Conservation (phyloP, 2,797 vertebrate genomes). For the Hippocampus kuda region DNA sequence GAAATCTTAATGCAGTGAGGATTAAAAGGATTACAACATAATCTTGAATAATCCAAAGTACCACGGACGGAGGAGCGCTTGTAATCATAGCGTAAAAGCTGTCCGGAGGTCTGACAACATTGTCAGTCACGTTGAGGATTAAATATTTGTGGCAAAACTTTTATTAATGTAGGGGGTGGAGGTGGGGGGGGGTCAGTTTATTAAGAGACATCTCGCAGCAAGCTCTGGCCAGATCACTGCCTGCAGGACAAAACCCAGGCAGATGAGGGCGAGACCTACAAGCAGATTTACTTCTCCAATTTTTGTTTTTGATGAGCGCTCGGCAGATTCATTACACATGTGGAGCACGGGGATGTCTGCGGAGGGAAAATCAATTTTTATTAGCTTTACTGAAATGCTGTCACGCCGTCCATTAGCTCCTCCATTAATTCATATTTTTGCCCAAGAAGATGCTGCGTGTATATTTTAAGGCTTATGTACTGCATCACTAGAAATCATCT, state of each 20-base stretch:
- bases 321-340: slow-evolving; percentile 62
- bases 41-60: slow-evolving; percentile 99
- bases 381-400: slow-evolving; percentile 55
- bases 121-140: slow-evolving; percentile 78
- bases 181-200: slow-evolving; percentile 53
- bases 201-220: slow-evolving; percentile 60
- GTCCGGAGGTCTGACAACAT: slow-evolving; percentile 77
- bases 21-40: slow-evolving; percentile 99
- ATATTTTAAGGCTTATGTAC: slow-evolving; percentile 64
- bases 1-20: slow-evolving; percentile 96
- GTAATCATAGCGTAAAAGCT: slow-evolving; percentile 80
- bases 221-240: slow-evolving; percentile 45
- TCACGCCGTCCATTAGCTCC: slow-evolving; percentile 62
- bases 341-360: slow-evolving; percentile 45
- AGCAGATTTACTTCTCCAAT: slow-evolving; percentile 63
- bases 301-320: slow-evolving; percentile 60
- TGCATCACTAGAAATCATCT: slow-evolving; percentile 57
- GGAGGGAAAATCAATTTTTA: slow-evolving; percentile 58
- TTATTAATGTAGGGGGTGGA: slow-evolving; percentile 51
- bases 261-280: slow-evolving; percentile 44
- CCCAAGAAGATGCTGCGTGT: slow-evolving; percentile 34
- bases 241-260: slow-evolving; percentile 52
- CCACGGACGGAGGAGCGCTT: slow-evolving; percentile 81
- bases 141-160: slow-evolving; percentile 66
- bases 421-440: slow-evolving; percentile 46